Evolutionary conservation across 2,797 vertebrate genomes (phyloP).

Genomic region (Coendou prehensilis): DNA sequence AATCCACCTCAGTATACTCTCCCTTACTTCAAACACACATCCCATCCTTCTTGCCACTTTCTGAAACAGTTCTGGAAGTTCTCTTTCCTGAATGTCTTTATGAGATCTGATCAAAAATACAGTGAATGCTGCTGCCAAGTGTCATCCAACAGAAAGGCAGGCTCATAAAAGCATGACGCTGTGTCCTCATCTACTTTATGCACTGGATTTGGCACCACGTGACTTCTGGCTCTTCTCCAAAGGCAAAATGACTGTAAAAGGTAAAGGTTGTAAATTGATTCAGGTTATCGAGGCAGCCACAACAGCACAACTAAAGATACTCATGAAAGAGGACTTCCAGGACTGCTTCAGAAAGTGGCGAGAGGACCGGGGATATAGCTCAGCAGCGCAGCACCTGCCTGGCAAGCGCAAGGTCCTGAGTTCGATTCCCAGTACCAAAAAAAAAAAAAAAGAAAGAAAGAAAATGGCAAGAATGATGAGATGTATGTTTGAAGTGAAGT

Average conservation of each 20-base stretch:
- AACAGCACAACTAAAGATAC: neutral
- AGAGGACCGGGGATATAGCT: neutral
- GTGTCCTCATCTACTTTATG: neutral
- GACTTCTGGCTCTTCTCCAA: neutral
- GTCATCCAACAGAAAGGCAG: neutral
- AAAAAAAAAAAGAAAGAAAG: neutral
- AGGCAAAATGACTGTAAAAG: neutral
- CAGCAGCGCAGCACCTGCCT: no score
- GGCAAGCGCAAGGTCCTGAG: no score
- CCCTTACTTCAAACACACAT: neutral
- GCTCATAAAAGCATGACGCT: neutral
- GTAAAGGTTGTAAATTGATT: neutral
- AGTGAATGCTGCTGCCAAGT: neutral
- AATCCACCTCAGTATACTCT: neutral
- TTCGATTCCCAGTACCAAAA: no score
- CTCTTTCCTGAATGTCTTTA: neutral
- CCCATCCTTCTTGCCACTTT: neutral
- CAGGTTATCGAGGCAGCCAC: neutral
- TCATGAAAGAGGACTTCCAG: neutral
- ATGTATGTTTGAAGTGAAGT: no score
- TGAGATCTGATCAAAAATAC: neutral
- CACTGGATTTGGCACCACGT: neutral
- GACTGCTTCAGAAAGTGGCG: neutral
- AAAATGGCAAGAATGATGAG: neutral
- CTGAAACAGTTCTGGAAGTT: neutral